phyloP scores from a whole-genome alignment of 2,797 vertebrate genomes.

The Spizella passerina region DNA sequence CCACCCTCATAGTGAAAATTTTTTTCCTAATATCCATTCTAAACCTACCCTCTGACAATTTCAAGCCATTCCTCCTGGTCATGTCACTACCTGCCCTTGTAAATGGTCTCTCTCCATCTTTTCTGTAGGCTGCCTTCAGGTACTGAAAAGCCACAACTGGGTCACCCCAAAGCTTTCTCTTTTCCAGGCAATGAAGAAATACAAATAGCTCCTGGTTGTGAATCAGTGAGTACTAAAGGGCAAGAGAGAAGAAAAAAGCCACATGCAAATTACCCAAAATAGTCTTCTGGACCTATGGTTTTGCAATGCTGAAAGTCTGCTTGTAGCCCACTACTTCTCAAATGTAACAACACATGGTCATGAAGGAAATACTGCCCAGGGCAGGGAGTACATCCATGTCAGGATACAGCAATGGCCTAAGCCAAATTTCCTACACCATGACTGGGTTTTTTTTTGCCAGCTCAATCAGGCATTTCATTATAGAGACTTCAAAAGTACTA shows the following conservation, averaged over 20 bases:
- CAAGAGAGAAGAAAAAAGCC: background rate
- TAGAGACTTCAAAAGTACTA: background rate
- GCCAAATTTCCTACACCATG: background rate
- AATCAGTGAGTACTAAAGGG: background rate
- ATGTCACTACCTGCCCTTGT: background rate
- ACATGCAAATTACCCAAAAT: background rate
- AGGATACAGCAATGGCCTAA: background rate
- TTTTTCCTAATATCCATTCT: background rate
- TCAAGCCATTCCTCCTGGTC: background rate
- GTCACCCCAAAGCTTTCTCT: background rate
- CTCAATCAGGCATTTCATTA: background rate
- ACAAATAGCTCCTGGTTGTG: background rate
- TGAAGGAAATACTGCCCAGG: background rate
- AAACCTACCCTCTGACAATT: background rate
- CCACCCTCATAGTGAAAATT: background rate
- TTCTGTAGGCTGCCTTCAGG: background rate
- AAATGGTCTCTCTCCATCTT: background rate
- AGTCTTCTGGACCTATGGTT: background rate
- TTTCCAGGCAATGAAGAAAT: background rate
- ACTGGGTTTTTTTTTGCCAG: fast-evolving
- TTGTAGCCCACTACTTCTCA: background rate
- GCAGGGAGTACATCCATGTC: background rate
- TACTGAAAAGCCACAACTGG: background rate
- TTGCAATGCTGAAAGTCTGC: background rate
- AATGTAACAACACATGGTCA: fast-evolving